Conservation (phyloP, 2,797 vertebrate genomes). For the Megaceryle alcyon region DNA sequence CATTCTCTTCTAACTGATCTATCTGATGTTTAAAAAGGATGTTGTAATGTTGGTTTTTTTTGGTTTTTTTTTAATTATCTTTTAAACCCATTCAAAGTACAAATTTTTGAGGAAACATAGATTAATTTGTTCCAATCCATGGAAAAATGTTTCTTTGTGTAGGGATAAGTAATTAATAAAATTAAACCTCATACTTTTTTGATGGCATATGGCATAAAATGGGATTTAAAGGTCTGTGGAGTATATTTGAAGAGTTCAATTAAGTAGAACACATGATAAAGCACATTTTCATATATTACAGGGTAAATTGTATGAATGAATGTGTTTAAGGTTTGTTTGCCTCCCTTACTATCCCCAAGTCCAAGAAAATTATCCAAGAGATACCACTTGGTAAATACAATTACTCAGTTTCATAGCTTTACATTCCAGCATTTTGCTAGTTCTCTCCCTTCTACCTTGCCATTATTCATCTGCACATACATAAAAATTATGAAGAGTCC, state of each 20-base stretch:
- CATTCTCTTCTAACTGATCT: not conserved
- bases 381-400: not conserved
- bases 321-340: not conserved
- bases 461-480: not conserved
- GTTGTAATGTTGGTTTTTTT: not conserved
- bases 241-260: not conserved
- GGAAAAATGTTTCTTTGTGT: not conserved
- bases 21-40: not conserved
- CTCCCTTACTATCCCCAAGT: not conserved
- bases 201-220: not conserved
- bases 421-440: not conserved
- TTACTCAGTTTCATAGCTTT: not conserved
- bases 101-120: not conserved
- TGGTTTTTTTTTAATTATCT: not conserved
- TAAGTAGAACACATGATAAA: not conserved
- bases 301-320: not conserved
- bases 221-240: not conserved
- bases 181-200: not conserved
- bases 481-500: not conserved
- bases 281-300: not conserved
- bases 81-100: not conserved
- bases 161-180: not conserved
- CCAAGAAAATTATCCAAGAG: not conserved
- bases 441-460: not conserved
- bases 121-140: not conserved